phyloP scores from a whole-genome alignment of 2,888 invertebrate genomes.

The Scrobipalpa costella region DNA sequence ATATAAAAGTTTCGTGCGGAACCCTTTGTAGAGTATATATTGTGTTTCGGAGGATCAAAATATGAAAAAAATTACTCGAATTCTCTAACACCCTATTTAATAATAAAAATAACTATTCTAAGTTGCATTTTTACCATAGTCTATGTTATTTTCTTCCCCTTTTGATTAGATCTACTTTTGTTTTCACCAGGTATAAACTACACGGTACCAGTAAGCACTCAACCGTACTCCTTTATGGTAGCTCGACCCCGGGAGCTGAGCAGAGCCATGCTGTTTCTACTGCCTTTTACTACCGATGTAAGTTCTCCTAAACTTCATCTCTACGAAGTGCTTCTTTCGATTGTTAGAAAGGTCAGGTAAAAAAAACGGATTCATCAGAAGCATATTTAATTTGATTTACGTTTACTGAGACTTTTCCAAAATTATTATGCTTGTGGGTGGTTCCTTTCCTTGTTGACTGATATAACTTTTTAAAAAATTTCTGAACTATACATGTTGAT shows the following conservation, averaged over 20 bases:
- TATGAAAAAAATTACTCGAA: too few species aligned
- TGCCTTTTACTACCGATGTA: constrained; percentile 88
- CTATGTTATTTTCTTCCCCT: too few species aligned
- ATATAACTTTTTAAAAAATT: neutral
- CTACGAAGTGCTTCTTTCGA: neutral
- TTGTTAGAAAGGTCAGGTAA: neutral
- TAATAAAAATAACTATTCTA: too few species aligned
- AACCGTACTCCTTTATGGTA: constrained; percentile 89
- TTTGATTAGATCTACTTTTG: neutral
- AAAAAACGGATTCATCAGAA: neutral
- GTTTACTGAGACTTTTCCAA: too few species aligned
- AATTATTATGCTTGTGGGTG: too few species aligned
- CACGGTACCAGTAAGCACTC: constrained; percentile 88
- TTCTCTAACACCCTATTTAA: too few species aligned
- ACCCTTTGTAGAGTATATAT: too few species aligned
- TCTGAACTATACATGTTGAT: neutral
- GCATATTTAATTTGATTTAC: too few species aligned
- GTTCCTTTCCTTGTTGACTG: too few species aligned
- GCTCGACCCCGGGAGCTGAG: constrained; percentile 90
- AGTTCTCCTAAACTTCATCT: constrained; percentile 40
- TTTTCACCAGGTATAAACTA: constrained; percentile 83
- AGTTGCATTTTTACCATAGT: too few species aligned
- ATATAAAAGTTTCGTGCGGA: too few species aligned
- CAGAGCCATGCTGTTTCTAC: constrained; percentile 89
- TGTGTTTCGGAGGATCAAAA: too few species aligned